A percentile compares a stretch with the other conserved stretches of the same genome.
These are phyloP conservation scores for Brachypodius melanocephalos DNA, from an alignment of 2,113 vertebrate species.

Conservation along the genomic window DNA sequence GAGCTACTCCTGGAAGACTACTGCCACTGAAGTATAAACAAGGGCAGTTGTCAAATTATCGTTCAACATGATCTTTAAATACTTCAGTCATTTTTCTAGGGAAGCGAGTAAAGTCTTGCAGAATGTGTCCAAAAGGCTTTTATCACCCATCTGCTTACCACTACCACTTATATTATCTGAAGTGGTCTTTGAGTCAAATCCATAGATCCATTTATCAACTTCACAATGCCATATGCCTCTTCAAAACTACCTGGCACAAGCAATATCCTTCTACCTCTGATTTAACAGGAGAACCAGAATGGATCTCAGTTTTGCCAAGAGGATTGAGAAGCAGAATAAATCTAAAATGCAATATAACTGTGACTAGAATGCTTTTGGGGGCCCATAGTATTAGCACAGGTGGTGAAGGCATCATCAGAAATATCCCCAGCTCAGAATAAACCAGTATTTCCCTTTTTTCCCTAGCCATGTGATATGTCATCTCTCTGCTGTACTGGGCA, in stretches of 20 bases:
- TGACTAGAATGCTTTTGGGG: neutral
- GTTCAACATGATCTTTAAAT: neutral
- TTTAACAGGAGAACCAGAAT: neutral
- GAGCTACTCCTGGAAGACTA: neutral
- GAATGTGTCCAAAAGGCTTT: neutral
- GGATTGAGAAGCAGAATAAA: neutral
- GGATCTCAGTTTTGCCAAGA: neutral
- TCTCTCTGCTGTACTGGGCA: neutral
- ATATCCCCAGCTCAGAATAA: neutral
- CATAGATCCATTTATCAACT: neutral
- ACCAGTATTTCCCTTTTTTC: neutral
- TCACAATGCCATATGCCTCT: neutral
- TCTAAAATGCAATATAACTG: neutral
- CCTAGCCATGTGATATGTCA: neutral
- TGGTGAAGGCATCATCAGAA: neutral
- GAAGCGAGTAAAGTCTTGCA: neutral
- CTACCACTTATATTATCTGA: neutral
- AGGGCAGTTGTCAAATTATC: neutral
- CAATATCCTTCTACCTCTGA: neutral
- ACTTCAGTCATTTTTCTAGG: neutral
- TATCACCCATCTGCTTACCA: neutral
- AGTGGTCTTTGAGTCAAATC: neutral
- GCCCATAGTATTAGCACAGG: neutral
- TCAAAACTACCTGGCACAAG: neutral
- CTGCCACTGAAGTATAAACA: neutral